A percentile compares a stretch with the other conserved stretches of the same genome.
These are phyloP conservation scores for Seira ritae DNA, from an alignment of 2,888 invertebrate species.

Conservation along the genomic window DNA sequence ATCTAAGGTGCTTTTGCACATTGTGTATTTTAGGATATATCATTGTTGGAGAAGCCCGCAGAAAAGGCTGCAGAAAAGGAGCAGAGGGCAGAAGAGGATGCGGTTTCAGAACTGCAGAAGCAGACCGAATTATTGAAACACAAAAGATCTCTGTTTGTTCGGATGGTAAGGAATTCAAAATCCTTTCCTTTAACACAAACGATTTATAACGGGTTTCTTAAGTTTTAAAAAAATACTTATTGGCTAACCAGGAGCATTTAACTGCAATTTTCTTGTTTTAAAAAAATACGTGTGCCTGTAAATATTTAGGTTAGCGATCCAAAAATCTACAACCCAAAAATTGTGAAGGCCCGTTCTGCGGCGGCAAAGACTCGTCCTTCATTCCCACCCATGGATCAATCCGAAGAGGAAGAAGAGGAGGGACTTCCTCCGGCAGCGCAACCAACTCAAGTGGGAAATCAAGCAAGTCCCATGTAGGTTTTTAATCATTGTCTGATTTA, in stretches of 20 bases:
- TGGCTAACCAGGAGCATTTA: no score
- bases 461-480: conserved; percentile 59
- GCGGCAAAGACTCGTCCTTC: conserved; percentile 65
- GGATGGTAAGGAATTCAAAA: conserved; percentile 83
- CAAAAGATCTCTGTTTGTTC: conserved; percentile 96
- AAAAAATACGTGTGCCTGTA: not conserved
- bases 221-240: no score
- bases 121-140: conserved; percentile 89
- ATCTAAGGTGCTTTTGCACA: no score
- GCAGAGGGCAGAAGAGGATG: conserved; percentile 72
- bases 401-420: conserved; percentile 42
- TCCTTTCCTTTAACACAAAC: not conserved
- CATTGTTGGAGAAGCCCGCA: conserved; percentile 40
- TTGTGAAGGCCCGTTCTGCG: conserved; percentile 76
- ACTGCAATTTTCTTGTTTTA: not conserved
- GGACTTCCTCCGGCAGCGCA: conserved; percentile 20
- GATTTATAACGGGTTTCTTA: not conserved
- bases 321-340: conserved; percentile 95
- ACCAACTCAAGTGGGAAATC: conserved; percentile 28
- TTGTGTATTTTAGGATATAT: no score
- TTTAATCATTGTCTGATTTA: not conserved
- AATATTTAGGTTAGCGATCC: conserved; percentile 87
- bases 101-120: conserved; percentile 73
- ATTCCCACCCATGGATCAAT: conserved; percentile 57
- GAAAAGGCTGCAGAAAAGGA: conserved; percentile 74